phyloP scores from a whole-genome alignment of 2,113 vertebrate genomes.

The Mustela nigripes region DNA sequence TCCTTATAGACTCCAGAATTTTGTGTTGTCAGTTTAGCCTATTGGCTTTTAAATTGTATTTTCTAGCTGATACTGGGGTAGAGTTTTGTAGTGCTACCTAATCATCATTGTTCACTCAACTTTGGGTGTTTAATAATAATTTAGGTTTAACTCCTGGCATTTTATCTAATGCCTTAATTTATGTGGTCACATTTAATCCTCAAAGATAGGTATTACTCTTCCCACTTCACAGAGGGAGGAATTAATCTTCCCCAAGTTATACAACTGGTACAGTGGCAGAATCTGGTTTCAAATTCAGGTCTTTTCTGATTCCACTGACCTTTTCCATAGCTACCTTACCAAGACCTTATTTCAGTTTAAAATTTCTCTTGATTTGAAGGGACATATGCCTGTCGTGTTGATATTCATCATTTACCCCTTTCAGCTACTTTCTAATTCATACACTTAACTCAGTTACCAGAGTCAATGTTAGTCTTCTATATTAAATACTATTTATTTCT shows the following conservation, averaged over 20 bases:
- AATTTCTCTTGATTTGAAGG: constrained; percentile 49
- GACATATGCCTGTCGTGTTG: not conserved
- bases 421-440: constrained; percentile 35
- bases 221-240: constrained; percentile 45
- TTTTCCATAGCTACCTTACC: not conserved
- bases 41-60: constrained; percentile 55
- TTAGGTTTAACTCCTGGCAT: constrained; percentile 39
- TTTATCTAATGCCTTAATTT: constrained; percentile 57
- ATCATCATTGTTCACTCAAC: not conserved
- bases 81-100: constrained; percentile 35
- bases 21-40: constrained; percentile 43
- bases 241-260: constrained; percentile 21
- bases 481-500: constrained; percentile 15
- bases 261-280: constrained; percentile 10
- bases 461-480: constrained; percentile 31
- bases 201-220: constrained; percentile 53
- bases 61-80: constrained; percentile 6
- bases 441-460: not conserved
- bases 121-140: constrained; percentile 49
- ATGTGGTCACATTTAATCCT: constrained; percentile 45
- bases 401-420: not conserved
- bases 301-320: constrained; percentile 40
- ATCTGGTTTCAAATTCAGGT: constrained; percentile 35
- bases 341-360: not conserved
- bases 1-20: constrained; percentile 23